Conservation (phyloP, 1,140 invertebrate genomes). For the Bombus terrestris region DNA sequence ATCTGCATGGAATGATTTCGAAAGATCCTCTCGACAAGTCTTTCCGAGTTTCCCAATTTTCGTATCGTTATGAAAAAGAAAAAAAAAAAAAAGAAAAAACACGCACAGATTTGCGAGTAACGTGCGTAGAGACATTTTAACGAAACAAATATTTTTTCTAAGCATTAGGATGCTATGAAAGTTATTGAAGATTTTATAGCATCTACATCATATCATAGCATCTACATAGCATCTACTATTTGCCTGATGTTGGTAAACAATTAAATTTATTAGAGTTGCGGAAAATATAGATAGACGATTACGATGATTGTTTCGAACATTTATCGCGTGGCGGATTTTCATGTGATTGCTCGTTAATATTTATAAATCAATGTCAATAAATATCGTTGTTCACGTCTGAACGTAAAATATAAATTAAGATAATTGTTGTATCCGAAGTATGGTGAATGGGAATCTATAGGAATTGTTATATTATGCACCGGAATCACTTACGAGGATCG, state of each 20-base stretch:
- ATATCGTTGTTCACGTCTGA: conserved; percentile 24
- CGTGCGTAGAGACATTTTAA: not conserved
- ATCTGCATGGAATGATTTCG: not conserved
- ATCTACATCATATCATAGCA: no score
- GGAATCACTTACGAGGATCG: not conserved
- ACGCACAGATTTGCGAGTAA: conserved; percentile 8
- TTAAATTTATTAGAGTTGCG: not conserved
- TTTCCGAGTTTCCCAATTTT: not conserved
- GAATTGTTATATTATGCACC: conserved; percentile 3
- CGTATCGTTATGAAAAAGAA: not conserved
- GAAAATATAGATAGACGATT: not conserved
- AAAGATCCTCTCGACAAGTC: not conserved
- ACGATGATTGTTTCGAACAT: not conserved
- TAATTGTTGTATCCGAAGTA: conserved; percentile 26
- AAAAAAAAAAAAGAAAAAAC: not conserved
- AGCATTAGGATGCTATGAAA: not conserved
- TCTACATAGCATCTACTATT: not conserved
- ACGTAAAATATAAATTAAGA: conserved; percentile 16
- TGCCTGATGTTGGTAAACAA: not conserved
- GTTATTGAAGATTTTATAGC: not conserved
- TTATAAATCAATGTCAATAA: conserved; percentile 41
- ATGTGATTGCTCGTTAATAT: conserved; percentile 24
- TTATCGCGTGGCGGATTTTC: not conserved
- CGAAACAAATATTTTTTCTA: not conserved
- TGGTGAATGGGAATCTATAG: conserved; percentile 3